phyloP scores from a whole-genome alignment of 2,797 vertebrate species.

The Lacerta agilis region DNA sequence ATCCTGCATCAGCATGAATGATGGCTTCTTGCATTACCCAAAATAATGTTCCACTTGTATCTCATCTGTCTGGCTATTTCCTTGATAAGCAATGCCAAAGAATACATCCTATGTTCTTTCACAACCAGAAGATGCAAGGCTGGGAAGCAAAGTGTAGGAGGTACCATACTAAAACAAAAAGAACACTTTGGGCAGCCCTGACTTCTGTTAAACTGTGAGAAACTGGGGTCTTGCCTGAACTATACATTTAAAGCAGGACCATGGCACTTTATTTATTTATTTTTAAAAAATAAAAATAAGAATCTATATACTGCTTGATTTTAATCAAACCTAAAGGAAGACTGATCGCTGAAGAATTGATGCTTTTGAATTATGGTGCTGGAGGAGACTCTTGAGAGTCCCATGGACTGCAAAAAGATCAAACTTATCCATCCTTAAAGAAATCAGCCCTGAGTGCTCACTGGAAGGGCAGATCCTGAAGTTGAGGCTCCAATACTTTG shows the following conservation, averaged over 20 bases:
- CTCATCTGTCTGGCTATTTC: slow-evolving; percentile 9
- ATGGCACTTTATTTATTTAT: too few relatives aligned
- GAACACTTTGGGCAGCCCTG: neutral
- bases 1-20: slow-evolving; percentile 54
- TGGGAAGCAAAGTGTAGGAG: slow-evolving; percentile 24
- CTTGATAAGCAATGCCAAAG: slow-evolving; percentile 54
- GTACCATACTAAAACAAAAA: slow-evolving; percentile 34
- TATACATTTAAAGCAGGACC: neutral
- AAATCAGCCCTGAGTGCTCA: too few relatives aligned
- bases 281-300: too few relatives aligned
- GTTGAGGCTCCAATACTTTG: too few relatives aligned
- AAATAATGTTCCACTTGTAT: slow-evolving; percentile 60
- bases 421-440: too few relatives aligned
- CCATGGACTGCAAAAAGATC: too few relatives aligned
- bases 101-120: slow-evolving; percentile 37
- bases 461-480: too few relatives aligned
- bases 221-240: neutral
- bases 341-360: too few relatives aligned
- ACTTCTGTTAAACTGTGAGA: neutral
- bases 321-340: too few relatives aligned
- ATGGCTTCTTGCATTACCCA: slow-evolving; percentile 61
- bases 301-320: too few relatives aligned
- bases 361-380: too few relatives aligned
- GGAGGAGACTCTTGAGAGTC: too few relatives aligned
- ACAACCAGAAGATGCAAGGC: slow-evolving; percentile 39